A percentile compares a stretch with the other conserved stretches of the same genome.
Evolutionary conservation across 92 coral and sea anemone species (phyloP).

Genomic region (Nematostella vectensis): DNA sequence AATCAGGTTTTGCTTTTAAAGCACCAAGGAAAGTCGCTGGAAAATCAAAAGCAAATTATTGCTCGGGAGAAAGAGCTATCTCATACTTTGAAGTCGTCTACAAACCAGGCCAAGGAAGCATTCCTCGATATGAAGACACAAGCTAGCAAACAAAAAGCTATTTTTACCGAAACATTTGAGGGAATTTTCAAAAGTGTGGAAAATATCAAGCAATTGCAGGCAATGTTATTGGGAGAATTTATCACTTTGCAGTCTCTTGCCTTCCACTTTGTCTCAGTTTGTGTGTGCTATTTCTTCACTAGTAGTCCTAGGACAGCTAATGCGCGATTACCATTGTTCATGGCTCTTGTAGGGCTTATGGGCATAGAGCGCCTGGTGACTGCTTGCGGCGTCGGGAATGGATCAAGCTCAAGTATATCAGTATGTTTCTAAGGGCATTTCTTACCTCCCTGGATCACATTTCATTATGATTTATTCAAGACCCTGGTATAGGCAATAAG

Average conservation of each 20-base stretch:
- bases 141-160: conserved; percentile 76
- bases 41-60: conserved; percentile 75
- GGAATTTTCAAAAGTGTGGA: conserved; percentile 84
- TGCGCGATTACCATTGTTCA: conserved; percentile 75
- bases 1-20: conserved; percentile 62
- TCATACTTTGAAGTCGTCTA: conserved; percentile 67
- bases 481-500: no score
- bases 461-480: background rate
- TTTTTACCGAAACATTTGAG: conserved; percentile 89
- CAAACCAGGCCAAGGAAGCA: conserved; percentile 69
- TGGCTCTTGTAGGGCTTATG: conserved; percentile 56
- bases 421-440: no score
- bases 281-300: conserved; percentile 83
- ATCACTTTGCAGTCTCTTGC: conserved; percentile 92
- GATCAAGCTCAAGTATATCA: conserved; percentile 41
- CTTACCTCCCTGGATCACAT: background rate
- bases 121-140: conserved; percentile 81
- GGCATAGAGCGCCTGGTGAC: conserved; percentile 62
- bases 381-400: conserved; percentile 55
- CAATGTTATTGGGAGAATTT: conserved; percentile 96
- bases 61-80: conserved; percentile 53
- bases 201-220: conserved; percentile 72
- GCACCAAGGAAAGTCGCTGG: conserved; percentile 70
- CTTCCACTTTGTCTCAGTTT: conserved; percentile 75
- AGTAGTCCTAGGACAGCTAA: conserved; percentile 92